phyloP scores from a whole-genome alignment of 2,113 vertebrate genomes.

The Falco punctatus region DNA sequence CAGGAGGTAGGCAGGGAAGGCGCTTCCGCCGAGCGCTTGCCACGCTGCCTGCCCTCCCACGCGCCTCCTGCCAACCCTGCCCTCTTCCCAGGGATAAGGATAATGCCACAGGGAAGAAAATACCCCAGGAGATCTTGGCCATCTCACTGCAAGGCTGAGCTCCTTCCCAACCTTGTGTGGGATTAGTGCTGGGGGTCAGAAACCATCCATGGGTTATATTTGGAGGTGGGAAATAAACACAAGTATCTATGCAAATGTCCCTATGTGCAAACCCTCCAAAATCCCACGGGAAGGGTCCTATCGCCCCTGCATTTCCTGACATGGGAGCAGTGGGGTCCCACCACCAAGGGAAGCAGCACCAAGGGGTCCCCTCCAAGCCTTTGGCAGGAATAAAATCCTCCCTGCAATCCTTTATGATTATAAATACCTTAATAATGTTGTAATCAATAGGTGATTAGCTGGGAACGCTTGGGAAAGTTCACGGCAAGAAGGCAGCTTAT shows the following conservation, averaged over 20 bases:
- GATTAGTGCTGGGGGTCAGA: neutral
- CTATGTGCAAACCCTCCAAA: neutral
- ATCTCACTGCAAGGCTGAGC: neutral
- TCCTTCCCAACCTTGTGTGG: neutral
- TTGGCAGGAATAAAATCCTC: neutral
- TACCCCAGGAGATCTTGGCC: neutral
- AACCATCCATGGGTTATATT: neutral
- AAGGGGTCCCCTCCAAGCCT: neutral
- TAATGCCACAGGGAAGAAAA: rapidly evolving
- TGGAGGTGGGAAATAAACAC: neutral
- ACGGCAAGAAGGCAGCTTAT: neutral
- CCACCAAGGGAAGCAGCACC: neutral
- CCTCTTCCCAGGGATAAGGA: neutral
- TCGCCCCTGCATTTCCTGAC: too few species aligned
- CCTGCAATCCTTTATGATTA: neutral
- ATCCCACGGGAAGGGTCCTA: neutral
- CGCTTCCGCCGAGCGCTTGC: neutral
- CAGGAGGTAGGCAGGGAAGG: conserved; percentile 6
- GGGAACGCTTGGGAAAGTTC: neutral
- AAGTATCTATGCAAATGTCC: neutral
- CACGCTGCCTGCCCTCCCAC: neutral
- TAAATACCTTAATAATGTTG: neutral
- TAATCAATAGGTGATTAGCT: conserved; percentile 27
- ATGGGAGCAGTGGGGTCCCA: neutral
- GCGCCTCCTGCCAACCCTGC: neutral